A percentile compares a stretch with the other conserved stretches of the same genome.
Conservation (phyloP, 2,888 invertebrate genomes). For the Aphodius granarius region DNA sequence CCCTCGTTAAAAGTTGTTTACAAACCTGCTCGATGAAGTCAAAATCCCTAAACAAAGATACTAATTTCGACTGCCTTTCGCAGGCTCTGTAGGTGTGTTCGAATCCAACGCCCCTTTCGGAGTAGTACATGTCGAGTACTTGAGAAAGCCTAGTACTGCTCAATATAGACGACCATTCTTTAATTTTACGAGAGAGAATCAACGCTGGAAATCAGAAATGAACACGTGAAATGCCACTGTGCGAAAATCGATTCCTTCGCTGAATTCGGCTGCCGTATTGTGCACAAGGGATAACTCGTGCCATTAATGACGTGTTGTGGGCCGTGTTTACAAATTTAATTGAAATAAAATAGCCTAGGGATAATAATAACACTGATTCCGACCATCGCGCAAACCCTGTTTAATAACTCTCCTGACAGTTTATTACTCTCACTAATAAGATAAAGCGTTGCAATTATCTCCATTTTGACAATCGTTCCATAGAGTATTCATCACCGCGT, state of each 20-base stretch:
- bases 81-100: constrained; percentile 62
- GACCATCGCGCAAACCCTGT: neutral
- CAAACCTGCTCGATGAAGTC: constrained; percentile 53
- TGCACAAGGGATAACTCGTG: no score
- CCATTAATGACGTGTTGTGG: neutral
- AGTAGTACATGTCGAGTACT: constrained; percentile 70
- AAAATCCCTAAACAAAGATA: constrained; percentile 50
- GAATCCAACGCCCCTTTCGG: constrained; percentile 62
- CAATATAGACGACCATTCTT: constrained; percentile 58
- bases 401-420: neutral
- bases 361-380: neutral
- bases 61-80: constrained; percentile 57
- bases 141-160: constrained; percentile 62
- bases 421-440: neutral
- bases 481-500: neutral
- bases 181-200: constrained; percentile 58
- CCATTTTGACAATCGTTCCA: neutral
- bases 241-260: no score
- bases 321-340: neutral
- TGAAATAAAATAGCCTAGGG: neutral
- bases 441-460: neutral
- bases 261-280: no score
- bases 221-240: no score
- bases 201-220: constrained; percentile 53
- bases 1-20: neutral